A percentile compares a stretch with the other conserved stretches of the same genome.
Conservation (phyloP, 2,113 vertebrate genomes). For the Podarcis raffonei region DNA sequence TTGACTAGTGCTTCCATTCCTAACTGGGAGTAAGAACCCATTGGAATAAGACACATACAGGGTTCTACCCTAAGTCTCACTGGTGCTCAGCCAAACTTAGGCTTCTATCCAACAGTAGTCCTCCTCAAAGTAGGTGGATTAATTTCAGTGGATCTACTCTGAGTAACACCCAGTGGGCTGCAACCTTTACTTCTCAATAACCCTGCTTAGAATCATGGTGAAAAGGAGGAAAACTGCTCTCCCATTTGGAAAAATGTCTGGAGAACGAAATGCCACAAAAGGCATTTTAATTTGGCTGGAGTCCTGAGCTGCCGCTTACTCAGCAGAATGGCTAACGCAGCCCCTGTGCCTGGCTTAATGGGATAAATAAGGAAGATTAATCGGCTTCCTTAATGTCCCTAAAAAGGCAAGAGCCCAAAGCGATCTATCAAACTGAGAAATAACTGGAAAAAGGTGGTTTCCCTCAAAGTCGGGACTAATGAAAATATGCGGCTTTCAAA, state of each 20-base stretch:
- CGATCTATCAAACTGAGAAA: constrained; percentile 63
- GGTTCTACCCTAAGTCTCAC: neutral
- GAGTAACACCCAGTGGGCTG: too few species aligned
- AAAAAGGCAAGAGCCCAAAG: constrained; percentile 35
- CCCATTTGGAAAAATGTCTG: neutral
- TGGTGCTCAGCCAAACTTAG: neutral
- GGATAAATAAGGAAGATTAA: constrained; percentile 48
- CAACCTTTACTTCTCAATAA: neutral
- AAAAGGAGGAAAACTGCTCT: neutral
- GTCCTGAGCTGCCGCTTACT: neutral
- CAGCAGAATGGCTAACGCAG: neutral
- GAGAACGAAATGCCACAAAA: neutral
- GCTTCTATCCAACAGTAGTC: too few species aligned
- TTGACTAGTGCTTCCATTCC: too few species aligned
- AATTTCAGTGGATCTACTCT: too few species aligned
- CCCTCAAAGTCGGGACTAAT: constrained; percentile 67
- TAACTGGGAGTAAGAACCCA: too few species aligned
- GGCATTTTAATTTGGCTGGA: constrained; percentile 2
- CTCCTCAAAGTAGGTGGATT: too few species aligned
- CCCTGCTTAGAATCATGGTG: neutral
- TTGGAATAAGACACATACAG: too few species aligned
- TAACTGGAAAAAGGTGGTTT: constrained; percentile 57
- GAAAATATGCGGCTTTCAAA: constrained; percentile 65
- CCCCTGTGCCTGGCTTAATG: constrained; percentile 20
- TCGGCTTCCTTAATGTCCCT: constrained; percentile 43